phyloP scores from a whole-genome alignment of 1,140 invertebrate genomes.

The Chironomus tepperi region DNA sequence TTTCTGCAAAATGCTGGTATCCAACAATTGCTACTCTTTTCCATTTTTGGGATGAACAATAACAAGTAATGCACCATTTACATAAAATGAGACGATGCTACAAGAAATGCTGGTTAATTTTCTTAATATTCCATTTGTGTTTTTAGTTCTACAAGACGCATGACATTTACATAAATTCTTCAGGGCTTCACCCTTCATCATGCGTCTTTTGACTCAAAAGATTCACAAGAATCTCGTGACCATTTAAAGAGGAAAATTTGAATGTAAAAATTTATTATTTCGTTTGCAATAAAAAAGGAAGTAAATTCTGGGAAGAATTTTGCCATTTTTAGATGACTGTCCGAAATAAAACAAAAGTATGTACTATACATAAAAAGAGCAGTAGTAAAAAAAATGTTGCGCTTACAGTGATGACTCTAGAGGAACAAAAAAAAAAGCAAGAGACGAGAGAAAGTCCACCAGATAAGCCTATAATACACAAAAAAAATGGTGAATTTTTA shows the following conservation, averaged over 20 bases:
- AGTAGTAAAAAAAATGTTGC: constrained; percentile 9
- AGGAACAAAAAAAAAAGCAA: not conserved
- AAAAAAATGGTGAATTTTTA: constrained; percentile 18
- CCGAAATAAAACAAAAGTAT: constrained; percentile 12
- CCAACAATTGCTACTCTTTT: not conserved
- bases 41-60: constrained; percentile 18
- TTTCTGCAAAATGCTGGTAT: not conserved
- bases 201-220: not conserved
- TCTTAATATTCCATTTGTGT: not conserved
- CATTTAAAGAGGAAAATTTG: not conserved
- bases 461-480: constrained; percentile 9
- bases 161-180: not conserved
- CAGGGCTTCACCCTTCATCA: too few relatives aligned
- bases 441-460: constrained; percentile 3
- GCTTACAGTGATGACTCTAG: not conserved
- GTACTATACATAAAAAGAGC: not conserved
- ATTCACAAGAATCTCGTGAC: not conserved
- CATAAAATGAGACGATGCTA: not conserved
- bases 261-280: constrained; percentile 24
- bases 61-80: constrained; percentile 22
- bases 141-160: not conserved
- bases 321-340: not conserved
- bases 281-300: constrained; percentile 20
- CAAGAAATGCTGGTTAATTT: not conserved
- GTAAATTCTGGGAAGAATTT: constrained; percentile 3